Conservation (phyloP, 2,113 vertebrate species). For the Oreotrochilus melanogaster region DNA sequence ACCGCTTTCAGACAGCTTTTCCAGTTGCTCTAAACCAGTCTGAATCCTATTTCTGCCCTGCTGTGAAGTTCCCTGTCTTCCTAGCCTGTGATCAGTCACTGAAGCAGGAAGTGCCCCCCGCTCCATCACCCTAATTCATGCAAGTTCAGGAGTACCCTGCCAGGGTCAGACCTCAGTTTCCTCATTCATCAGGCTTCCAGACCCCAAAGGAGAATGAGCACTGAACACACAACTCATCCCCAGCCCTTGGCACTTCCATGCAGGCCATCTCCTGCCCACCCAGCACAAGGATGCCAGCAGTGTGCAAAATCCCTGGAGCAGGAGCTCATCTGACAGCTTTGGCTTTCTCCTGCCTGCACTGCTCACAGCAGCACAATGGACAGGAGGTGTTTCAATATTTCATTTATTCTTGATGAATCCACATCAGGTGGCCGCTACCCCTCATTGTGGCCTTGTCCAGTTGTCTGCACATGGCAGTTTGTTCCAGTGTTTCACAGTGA, state of each 20-base stretch:
- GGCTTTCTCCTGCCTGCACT: neutral
- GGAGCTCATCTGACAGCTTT: neutral
- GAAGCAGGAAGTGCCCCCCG: neutral
- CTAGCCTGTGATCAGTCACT: neutral
- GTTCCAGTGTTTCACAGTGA: neutral
- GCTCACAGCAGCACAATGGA: rapidly evolving
- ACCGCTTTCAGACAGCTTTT: neutral
- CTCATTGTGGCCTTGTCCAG: neutral
- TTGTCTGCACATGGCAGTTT: neutral
- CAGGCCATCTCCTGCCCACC: neutral
- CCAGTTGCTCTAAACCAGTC: neutral
- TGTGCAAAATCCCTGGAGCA: neutral
- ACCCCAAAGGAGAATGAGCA: rapidly evolving
- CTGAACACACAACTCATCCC: rapidly evolving
- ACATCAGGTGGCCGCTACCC: neutral
- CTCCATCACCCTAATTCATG: neutral
- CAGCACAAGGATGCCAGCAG: no score
- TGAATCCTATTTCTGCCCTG: neutral
- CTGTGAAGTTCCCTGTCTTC: neutral
- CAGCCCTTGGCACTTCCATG: neutral
- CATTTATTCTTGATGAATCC: neutral
- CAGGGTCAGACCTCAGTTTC: neutral
- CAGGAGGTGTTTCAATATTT: neutral
- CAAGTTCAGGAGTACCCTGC: neutral
- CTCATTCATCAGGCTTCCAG: neutral